Evolutionary conservation across 2,113 vertebrate species (phyloP).

Genomic region (Pomatostomus ruficeps): DNA sequence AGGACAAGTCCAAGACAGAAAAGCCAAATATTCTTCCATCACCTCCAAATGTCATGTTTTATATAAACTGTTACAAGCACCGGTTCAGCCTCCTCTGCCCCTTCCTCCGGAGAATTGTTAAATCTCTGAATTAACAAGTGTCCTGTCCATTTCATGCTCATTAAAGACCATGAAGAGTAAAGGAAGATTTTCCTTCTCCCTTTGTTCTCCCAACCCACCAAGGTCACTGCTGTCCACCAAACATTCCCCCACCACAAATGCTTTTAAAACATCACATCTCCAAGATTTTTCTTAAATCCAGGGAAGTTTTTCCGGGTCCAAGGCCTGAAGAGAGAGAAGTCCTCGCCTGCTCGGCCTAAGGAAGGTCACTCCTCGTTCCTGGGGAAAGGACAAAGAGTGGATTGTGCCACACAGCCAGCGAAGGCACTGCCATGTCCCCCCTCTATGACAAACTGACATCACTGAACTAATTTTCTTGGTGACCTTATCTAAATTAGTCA

Average conservation of each 20-base stretch:
- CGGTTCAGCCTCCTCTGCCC: not conserved
- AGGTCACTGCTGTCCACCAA: not conserved
- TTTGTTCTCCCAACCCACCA: not conserved
- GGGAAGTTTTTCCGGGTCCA: no score
- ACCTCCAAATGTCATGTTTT: not conserved
- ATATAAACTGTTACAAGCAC: not conserved
- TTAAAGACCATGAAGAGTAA: not conserved
- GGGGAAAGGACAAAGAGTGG: constrained; percentile 12
- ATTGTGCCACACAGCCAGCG: not conserved
- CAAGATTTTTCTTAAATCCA: not conserved
- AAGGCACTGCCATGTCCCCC: constrained; percentile 3
- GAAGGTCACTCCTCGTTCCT: not conserved
- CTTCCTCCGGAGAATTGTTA: not conserved
- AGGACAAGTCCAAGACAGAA: not conserved
- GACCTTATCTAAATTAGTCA: constrained; percentile 77
- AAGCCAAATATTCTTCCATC: not conserved
- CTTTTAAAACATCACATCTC: not conserved
- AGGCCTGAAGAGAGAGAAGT: not conserved
- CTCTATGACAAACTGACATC: constrained; percentile 56
- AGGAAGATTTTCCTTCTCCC: not conserved
- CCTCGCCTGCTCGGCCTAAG: not conserved
- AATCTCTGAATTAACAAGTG: not conserved
- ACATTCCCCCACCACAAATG: not conserved
- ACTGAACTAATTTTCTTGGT: constrained; percentile 72
- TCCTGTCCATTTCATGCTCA: not conserved